Evolutionary conservation across 2,113 vertebrate genomes (phyloP), one percentile per base, ranked within the genome.

Genomic region (Rhinichthys klamathensis): DNA sequence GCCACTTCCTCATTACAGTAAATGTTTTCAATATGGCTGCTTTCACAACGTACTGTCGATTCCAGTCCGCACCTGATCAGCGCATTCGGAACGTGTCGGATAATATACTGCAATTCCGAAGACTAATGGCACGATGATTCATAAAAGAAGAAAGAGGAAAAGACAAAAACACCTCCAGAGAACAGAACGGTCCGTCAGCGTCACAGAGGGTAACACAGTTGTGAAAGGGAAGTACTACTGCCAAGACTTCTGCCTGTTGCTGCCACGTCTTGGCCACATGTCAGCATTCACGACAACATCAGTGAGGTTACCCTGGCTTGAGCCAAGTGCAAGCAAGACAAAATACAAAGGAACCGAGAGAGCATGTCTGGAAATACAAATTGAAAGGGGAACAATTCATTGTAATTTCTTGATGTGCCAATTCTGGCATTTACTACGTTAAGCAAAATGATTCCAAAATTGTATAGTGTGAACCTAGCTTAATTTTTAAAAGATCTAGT

Each of bases 1-100:
- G 54, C 78, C 80, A 82, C 87, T 82, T 85, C 51, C 83, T 78
- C 79, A 72, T 88, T 82, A 85, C 65, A 72, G 72, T 72, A 77
- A 87, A 87, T 75, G n/a, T 38, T 11, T 75, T 76, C 83, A 83
- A 60, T 87, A 69, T 84, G 86, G 35, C 82, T 76, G 69, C 70
- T 80, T 84, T 74, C 65, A 84, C 41, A 23, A 67, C 3, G 16
- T 6, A 67, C 79, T 25, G 32, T 61, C 32, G 56, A 61, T 79
- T 41, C 32, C 35, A 49, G 21, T 18, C 58, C 11, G 38, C 35
- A 80, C 78, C 58, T 80, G 38, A 80, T 58, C 63, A 79, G 49
- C 23, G 2, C 8, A 27, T 49, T 76, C 10, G 11, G 77, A 46
- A 30, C 16, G 16, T 3, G 32, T 41, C 10, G 9, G 58, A 80